Evolutionary conservation across 2,113 vertebrate genomes (phyloP).

Genomic region (Sciurus niger): DNA sequence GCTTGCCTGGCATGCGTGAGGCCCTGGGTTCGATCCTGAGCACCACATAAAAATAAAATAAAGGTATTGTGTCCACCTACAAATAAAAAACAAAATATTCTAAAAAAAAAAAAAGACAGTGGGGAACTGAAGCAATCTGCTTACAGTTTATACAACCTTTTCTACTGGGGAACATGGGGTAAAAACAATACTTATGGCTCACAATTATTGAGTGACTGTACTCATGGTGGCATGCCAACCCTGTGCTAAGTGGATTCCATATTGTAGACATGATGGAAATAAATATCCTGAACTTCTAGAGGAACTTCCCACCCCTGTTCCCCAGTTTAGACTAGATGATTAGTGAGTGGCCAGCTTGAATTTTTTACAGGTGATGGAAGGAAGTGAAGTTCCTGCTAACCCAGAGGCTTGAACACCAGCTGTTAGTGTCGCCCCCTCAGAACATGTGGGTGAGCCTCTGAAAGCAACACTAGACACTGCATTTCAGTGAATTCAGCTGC

Average conservation of each 20-base stretch:
- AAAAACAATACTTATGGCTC: background rate
- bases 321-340: background rate
- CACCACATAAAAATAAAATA: too few relatives aligned
- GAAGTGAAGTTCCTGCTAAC: background rate
- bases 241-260: background rate
- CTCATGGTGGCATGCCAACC: background rate
- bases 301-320: background rate
- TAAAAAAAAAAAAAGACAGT: background rate
- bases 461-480: background rate
- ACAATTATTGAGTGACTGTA: background rate
- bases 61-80: too few relatives aligned
- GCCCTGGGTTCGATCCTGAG: too few relatives aligned
- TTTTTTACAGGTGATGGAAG: background rate
- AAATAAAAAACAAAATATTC: too few relatives aligned
- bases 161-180: background rate
- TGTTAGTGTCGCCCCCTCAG: background rate
- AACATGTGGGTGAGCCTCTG: background rate
- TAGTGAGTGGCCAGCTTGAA: background rate
- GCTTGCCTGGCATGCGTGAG: too few relatives aligned
- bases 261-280: background rate
- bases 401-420: background rate
- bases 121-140: background rate
- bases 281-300: background rate
- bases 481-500: conserved; percentile 17
- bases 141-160: background rate